phyloP scores from a whole-genome alignment of 2,113 vertebrate species.

The Tiliqua scincoides region DNA sequence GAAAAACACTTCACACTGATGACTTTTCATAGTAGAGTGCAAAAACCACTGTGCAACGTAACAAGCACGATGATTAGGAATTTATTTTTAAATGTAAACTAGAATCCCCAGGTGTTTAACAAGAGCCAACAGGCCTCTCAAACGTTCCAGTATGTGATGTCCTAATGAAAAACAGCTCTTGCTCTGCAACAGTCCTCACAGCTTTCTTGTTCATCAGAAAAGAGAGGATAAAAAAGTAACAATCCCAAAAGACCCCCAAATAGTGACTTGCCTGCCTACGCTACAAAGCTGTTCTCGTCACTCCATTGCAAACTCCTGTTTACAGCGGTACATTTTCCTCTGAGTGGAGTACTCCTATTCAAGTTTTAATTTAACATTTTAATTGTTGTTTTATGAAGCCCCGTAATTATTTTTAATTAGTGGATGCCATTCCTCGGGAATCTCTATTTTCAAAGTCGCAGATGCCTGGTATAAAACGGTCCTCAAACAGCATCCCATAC shows the following conservation, averaged over 20 bases:
- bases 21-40: not conserved
- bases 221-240: not conserved
- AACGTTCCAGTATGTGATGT: not conserved
- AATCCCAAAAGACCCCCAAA: not conserved
- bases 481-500: not conserved
- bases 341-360: not conserved
- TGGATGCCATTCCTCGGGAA: not conserved
- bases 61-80: not conserved
- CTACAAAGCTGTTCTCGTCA: not conserved
- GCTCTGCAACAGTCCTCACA: too few relatives aligned
- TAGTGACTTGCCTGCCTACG: not conserved
- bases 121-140: not conserved
- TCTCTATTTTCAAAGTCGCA: not conserved
- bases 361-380: not conserved
- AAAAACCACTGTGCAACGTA: not conserved
- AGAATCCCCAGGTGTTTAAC: not conserved
- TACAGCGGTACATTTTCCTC: not conserved
- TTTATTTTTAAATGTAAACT: slow-evolving; percentile 4
- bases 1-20: not conserved
- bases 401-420: slow-evolving; percentile 6
- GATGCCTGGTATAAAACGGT: not conserved
- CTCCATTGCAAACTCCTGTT: not conserved
- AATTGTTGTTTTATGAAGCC: slow-evolving; percentile 19
- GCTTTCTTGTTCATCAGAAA: not conserved
- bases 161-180: not conserved